These are phyloP conservation scores for Anastatus disparis DNA, from an alignment of 1,140 invertebrate genomes.

Conservation along the genomic window DNA sequence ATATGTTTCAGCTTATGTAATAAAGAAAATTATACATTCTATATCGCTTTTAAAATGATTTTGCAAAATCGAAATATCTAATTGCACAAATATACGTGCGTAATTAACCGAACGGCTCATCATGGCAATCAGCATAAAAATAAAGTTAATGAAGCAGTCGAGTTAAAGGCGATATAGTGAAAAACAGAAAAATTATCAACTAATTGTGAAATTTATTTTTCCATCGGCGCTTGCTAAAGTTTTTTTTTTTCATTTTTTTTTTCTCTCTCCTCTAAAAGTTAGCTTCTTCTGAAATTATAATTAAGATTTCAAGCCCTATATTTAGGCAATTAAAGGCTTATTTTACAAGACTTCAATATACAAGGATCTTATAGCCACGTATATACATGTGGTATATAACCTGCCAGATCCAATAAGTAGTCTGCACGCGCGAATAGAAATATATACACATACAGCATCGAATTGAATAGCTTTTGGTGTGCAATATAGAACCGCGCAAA, in stretches of 20 bases:
- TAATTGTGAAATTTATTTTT: slow-evolving; percentile 17
- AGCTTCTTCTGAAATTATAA: background rate
- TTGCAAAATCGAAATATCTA: slow-evolving; percentile 9
- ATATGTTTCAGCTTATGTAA: background rate
- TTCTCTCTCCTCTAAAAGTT: too few relatives aligned
- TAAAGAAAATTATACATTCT: background rate
- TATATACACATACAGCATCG: too few relatives aligned
- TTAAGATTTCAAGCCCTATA: background rate
- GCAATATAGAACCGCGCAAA: too few relatives aligned
- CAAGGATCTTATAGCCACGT: too few relatives aligned
- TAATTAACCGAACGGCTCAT: background rate
- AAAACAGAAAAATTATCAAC: background rate
- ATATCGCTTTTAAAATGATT: slow-evolving; percentile 7
- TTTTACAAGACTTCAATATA: too few relatives aligned
- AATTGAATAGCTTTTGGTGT: too few relatives aligned
- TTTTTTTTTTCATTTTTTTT: too few relatives aligned
- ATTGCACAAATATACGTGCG: slow-evolving; percentile 4
- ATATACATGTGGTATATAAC: too few relatives aligned
- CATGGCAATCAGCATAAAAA: too few relatives aligned
- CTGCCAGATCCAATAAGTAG: too few relatives aligned
- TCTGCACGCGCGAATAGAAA: too few relatives aligned
- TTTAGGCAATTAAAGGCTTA: slow-evolving; percentile 13
- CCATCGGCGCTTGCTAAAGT: background rate
- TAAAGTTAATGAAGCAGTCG: slow-evolving; percentile 8
- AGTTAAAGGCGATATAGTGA: background rate